phyloP scores from a whole-genome alignment of 1,140 invertebrate genomes.

The Pseudachorutes palmiensis region DNA sequence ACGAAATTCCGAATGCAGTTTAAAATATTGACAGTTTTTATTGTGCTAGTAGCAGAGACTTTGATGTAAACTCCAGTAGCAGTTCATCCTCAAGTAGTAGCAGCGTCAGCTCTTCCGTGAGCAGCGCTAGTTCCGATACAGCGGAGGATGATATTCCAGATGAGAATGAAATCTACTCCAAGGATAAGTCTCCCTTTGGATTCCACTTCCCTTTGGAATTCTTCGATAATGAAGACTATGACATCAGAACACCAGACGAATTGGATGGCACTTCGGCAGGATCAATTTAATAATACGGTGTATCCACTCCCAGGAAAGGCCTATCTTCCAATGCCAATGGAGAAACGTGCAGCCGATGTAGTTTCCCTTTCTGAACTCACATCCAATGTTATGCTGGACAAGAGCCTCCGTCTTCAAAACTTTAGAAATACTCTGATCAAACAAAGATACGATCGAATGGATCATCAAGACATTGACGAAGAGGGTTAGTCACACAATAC shows the following conservation, averaged over 20 bases:
- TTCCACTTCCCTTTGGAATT: slow-evolving; percentile 27
- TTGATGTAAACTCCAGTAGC: too few relatives aligned
- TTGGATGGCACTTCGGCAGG: slow-evolving; percentile 27
- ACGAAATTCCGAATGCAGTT: too few relatives aligned
- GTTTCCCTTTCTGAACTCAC: slow-evolving; percentile 20
- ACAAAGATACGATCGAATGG: slow-evolving; percentile 17
- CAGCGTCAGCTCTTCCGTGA: too few relatives aligned
- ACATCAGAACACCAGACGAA: slow-evolving; percentile 19
- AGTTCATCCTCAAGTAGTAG: too few relatives aligned
- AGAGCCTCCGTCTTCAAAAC: slow-evolving; percentile 13
- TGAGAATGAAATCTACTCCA: slow-evolving; percentile 1
- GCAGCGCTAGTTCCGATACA: neutral
- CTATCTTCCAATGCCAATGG: slow-evolving; percentile 21
- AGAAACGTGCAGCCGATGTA: neutral
- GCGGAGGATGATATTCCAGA: neutral
- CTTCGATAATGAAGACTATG: slow-evolving; percentile 31
- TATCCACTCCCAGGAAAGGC: slow-evolving; percentile 34
- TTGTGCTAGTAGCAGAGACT: too few relatives aligned
- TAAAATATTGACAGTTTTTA: too few relatives aligned
- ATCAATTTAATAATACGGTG: neutral
- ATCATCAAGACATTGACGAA: too few relatives aligned
- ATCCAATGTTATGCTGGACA: slow-evolving; percentile 13
- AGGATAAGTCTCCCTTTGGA: slow-evolving; percentile 19
- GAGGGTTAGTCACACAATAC: too few relatives aligned
- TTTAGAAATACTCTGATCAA: slow-evolving; percentile 20